Percentiles rank a stretch among this genome's conserved stretches.
Conservation (phyloP, 1,140 invertebrate species). For the Drosophila seguyi region DNA sequence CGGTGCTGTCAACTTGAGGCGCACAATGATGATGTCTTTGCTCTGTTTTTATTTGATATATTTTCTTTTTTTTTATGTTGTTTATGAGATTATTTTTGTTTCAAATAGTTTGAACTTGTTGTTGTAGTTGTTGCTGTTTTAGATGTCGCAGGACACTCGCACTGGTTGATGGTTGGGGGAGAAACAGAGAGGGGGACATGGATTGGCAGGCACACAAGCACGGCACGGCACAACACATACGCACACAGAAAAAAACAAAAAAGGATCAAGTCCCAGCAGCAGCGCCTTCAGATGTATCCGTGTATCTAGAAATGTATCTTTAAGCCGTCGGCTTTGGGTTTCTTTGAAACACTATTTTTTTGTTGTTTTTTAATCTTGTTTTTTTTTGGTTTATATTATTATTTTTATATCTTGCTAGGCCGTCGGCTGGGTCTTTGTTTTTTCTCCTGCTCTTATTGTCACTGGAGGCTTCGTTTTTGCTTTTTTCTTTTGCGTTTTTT, state of each 20-base stretch:
- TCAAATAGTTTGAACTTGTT: conserved; percentile 11
- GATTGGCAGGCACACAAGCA: conserved; percentile 36
- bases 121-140: conserved; percentile 11
- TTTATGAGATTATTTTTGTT: neutral
- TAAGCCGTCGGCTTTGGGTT: conserved; percentile 26
- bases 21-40: conserved; percentile 67
- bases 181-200: conserved; percentile 35
- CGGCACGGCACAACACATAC: conserved; percentile 44
- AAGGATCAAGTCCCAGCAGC: conserved; percentile 33
- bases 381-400: neutral
- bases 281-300: conserved; percentile 29
- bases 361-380: neutral
- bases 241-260: conserved; percentile 56
- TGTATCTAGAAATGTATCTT: conserved; percentile 14
- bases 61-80: conserved; percentile 2
- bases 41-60: neutral
- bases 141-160: conserved; percentile 38
- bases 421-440: conserved; percentile 32
- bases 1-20: conserved; percentile 65
- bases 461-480: conserved; percentile 18
- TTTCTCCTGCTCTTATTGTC: conserved; percentile 30
- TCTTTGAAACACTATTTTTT: conserved; percentile 13
- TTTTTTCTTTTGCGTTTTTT: conserved; percentile 10
- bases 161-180: conserved; percentile 35
- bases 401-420: conserved; percentile 11